Evolutionary conservation across 2,888 invertebrate species (phyloP).

Genomic region (Mesodorylaimus sp.): DNA sequence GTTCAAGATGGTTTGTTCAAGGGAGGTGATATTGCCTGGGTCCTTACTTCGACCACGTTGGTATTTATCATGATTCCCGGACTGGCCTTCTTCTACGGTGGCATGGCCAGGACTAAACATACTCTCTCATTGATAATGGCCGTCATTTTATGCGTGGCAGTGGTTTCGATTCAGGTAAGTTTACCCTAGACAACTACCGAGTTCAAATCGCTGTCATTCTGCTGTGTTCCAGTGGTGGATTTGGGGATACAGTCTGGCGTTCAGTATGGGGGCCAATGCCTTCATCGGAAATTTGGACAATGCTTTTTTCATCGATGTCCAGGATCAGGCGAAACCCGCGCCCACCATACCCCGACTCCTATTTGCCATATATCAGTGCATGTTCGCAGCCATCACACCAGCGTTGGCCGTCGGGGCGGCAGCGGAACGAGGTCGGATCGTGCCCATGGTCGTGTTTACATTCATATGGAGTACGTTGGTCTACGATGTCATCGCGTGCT

Average conservation of each 20-base stretch:
- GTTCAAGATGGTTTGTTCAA: no score
- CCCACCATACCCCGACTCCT: no score
- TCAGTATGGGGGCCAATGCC: no score
- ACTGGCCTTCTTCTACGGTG: conserved; percentile 14
- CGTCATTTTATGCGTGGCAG: neutral
- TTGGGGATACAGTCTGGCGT: conserved; percentile 1
- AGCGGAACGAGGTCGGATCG: conserved; percentile 9
- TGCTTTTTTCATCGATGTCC: no score
- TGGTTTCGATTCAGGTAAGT: neutral
- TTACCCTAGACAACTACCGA: no score
- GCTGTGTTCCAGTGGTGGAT: neutral
- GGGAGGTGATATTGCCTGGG: conserved; percentile 5
- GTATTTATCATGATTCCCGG: conserved; percentile 11
- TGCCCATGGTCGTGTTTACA: conserved; percentile 8
- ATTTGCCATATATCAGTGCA: conserved; percentile 12
- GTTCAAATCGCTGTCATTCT: no score
- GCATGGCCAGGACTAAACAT: conserved; percentile 13
- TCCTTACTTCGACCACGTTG: conserved; percentile 3
- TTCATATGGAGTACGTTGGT: conserved; percentile 9
- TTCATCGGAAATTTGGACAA: no score
- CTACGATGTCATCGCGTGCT: conserved; percentile 8
- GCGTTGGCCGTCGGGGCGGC: conserved; percentile 13
- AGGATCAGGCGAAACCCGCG: no score
- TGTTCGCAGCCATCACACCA: conserved; percentile 14
- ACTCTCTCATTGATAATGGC: conserved; percentile 11